Evolutionary conservation across 1,140 invertebrate genomes (phyloP), one percentile per base, ranked within the genome.

Genomic region (Cryptotermes secundus): DNA sequence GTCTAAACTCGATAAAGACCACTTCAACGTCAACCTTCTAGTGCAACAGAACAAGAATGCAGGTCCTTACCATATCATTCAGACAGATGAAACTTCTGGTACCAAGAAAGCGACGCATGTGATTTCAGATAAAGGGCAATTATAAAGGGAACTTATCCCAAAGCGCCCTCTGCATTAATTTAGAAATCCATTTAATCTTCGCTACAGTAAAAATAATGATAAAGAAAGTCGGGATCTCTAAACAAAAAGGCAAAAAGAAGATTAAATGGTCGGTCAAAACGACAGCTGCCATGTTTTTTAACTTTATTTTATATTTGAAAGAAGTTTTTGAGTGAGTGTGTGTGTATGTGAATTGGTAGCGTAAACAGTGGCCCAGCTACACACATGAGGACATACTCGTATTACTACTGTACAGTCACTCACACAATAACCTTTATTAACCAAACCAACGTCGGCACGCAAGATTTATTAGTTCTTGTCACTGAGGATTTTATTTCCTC

Each of bases 241-340:
- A 31, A 72, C 7, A 72, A 31, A 72, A 72, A 72, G 6, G 19
- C n/a, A n/a, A 31, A 72, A 72, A 3, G 26, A 72, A 72, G 26
- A n/a, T n/a, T 72, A 26, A 2, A 72, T 72, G 26, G 59, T 72
- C 19, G 59, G 59, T 72, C 59, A n/a, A 59, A 59, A 59, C 53
- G 9, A 59, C 53, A 72, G 59, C 59, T 65, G 59, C 26, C 59
- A 6, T 72, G 59, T 72, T 72, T 72, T 72, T 72, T 72, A 72
- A 72, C 53, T 59, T 59, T 59, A 72, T 31, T 72, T 72, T 72
- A 72, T 72, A 72, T 31, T 2, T 72, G 59, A 72, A 72, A 72
- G 59, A 7, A 26, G 9, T 72, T 72, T 72, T 31, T 38, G 38
- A 38, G 38, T 6, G 59, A 72, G 59, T 1, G 59, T 31, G 26